These are phyloP conservation scores for Heliconius cydno DNA, from an alignment of 2,888 invertebrate species.

Conservation along the genomic window DNA sequence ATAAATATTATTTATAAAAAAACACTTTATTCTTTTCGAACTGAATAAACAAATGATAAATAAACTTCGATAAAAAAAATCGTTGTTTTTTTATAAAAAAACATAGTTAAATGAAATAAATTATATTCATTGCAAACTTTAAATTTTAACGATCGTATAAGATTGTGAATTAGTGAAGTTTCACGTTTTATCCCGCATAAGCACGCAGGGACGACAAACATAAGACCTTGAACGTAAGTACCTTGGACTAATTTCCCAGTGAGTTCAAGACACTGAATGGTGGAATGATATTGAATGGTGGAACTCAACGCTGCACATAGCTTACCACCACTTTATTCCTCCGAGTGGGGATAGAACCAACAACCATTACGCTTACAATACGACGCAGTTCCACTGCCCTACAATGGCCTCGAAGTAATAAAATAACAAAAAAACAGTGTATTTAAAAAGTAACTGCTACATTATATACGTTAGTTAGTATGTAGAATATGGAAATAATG, in stretches of 20 bases:
- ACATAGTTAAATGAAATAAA: not conserved
- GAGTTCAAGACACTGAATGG: too few relatives aligned
- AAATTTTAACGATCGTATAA: not conserved
- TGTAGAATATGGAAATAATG: too few relatives aligned
- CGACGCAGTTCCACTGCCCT: too few relatives aligned
- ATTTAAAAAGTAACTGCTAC: too few relatives aligned
- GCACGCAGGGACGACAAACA: too few relatives aligned
- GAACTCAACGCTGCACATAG: not conserved
- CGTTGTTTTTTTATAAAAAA: not conserved
- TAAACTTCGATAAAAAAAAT: not conserved
- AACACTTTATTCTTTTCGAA: not conserved
- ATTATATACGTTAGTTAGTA: too few relatives aligned
- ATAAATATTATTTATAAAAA: constrained; percentile 11
- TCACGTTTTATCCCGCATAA: too few relatives aligned
- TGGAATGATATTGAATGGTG: not conserved
- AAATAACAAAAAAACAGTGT: not conserved
- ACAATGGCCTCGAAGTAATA: not conserved
- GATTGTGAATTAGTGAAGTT: too few relatives aligned
- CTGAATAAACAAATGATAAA: constrained; percentile 12
- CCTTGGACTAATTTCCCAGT: too few relatives aligned
- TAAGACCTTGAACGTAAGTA: too few relatives aligned
- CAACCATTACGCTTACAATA: not conserved
- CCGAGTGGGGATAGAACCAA: not conserved
- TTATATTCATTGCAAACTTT: not conserved
- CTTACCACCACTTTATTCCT: not conserved